Evolutionary conservation across 2,113 vertebrate species (phyloP), one percentile per base, ranked within the genome.

Genomic region (Tragelaphus imberbis): DNA sequence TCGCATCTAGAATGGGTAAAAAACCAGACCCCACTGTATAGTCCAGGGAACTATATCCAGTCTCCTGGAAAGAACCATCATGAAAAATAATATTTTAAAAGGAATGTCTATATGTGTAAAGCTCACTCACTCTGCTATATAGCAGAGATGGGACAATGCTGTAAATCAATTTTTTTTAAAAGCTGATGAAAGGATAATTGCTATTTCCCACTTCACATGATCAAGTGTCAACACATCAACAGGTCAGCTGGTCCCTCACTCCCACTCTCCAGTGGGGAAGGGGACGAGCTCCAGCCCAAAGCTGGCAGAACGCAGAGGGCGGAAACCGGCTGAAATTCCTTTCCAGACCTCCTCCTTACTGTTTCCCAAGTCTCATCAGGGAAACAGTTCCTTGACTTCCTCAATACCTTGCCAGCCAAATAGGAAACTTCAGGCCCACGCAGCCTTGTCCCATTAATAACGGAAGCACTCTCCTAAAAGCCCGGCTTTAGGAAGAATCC

Each of bases 381-480:
- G 58, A 94, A 49, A n/a, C 13, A 49, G 17, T 19, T 71, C 61
- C 11, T 10, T 3, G 40, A 61, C 27, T 4, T 90, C 53, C 58
- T 53, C 23, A 90, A 33, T n/a, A 27, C 15, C 82, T 58, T 33
- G 36, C 36, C 19, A 55, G 75, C 40, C 51, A 65, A 33, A 61
- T 11, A 65, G 88, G 9, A 51, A 36, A 11, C 7, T 8, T 28
- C 8, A 80, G 95, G 84, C n/a, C 77, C 92, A 71, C 0, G 0
- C 1, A 2, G 6, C 40, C 47, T 91, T 33, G 58, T 21, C 56
- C 88, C 44, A 2, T 81, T 36, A 88, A 92, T 81, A 95, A 95
- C 13, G 1, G 17, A 85, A 97, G 90, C 47, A 28, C 53, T 92
- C 86, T 94, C 27, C 95, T 90, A 94, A 94, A 95, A 85, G 59